Evolutionary conservation across 1,140 invertebrate genomes (phyloP), one percentile per base, ranked within the genome.

Genomic region (Trichonephila inaurata): DNA sequence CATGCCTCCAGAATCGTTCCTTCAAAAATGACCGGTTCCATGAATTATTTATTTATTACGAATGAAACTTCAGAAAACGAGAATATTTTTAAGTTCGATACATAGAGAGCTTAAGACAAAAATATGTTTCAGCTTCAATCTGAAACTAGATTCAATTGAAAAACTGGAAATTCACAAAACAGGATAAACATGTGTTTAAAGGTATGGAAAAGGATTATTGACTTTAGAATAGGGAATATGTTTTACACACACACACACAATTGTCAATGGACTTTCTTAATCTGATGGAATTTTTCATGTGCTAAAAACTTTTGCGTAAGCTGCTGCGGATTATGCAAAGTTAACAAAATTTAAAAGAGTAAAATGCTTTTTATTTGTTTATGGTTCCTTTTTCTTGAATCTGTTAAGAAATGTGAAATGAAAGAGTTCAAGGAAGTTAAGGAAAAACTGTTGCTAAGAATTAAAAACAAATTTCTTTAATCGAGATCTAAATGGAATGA

Each of bases 1-100:
- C 62, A 21, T 89, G 87, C 87, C 87, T 69, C 40, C 44, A 24
- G 64, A 89, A 72, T 89, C 87, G 87, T 72, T 89, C 28, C 28
- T 61, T 89, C 87, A 89, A 69, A 89, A 89, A 89, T 89, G 87
- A 89, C 87, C 87, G 87, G 33, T 58, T 69, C 64, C 33, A 89
- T 89, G 87, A 89, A 89, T 89, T 89, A 89, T 89, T 89, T 89
- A 89, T 89, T 89, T 69, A 89, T 89, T 72, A 33, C 40, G 87
- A 87, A 62, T 87, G 85, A 89, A 89, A 64, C 64, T 89, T 89
- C 62, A 69, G 69, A 89, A 89, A 24, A 69, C 12, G 28, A 33
- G 44, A 61, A 89, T 89, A 33, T 58, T 24, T 64, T 89, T 51
- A 89, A 72, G 87, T 89, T 89, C 87, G 40, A 69, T 72, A 72